phyloP scores from a whole-genome alignment of 2,888 invertebrate genomes.

The Anthophora plumipes region DNA sequence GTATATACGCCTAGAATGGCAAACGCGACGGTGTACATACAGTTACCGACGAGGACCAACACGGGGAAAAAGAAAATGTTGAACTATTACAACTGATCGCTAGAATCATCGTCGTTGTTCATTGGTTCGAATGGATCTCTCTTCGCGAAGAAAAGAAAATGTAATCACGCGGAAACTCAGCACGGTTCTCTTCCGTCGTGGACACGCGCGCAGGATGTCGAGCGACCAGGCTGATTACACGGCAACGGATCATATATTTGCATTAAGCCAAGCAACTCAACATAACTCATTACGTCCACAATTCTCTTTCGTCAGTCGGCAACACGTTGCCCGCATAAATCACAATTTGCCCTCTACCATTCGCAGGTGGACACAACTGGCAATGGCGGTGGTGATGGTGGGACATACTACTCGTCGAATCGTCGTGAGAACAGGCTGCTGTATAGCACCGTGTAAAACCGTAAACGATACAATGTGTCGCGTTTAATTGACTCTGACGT shows the following conservation, averaged over 20 bases:
- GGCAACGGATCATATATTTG: constrained; percentile 67
- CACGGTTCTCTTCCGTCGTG: constrained; percentile 14
- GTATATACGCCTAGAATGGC: constrained; percentile 17
- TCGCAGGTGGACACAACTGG: constrained; percentile 62
- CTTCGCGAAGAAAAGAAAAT: constrained; percentile 27
- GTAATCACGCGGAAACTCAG: constrained; percentile 27
- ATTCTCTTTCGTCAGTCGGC: constrained; percentile 71
- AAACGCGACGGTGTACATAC: background rate
- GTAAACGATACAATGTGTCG: constrained; percentile 36
- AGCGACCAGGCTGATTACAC: constrained; percentile 64
- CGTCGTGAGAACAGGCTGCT: constrained; percentile 21
- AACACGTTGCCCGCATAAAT: constrained; percentile 64
- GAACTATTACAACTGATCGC: constrained; percentile 33
- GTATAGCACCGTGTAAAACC: constrained; percentile 9
- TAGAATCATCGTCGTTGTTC: background rate
- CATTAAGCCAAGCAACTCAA: constrained; percentile 64
- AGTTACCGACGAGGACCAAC: constrained; percentile 31
- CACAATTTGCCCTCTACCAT: constrained; percentile 68
- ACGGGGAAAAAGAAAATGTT: constrained; percentile 31
- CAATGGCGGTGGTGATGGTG: no score
- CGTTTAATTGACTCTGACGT: constrained; percentile 57
- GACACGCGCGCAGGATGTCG: constrained; percentile 42
- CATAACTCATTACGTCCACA: constrained; percentile 70
- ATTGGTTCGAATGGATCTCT: background rate
- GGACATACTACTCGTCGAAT: constrained; percentile 59